These are phyloP conservation scores for Deroplatys truncata DNA, from an alignment of 2,888 invertebrate species.

Conservation along the genomic window DNA sequence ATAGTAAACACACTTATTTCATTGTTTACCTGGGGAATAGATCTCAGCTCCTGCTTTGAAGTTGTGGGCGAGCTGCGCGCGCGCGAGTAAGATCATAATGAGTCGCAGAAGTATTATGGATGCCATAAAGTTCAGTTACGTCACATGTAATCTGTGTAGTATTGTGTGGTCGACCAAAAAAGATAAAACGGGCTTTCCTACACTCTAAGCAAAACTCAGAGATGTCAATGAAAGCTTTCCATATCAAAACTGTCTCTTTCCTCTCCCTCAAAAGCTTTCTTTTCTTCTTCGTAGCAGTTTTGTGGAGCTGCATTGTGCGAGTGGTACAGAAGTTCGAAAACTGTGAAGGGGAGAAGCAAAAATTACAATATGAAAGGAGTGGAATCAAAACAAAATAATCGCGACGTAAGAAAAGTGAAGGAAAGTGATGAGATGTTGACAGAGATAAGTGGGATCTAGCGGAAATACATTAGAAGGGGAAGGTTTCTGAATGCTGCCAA, in stretches of 20 bases:
- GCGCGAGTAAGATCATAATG: too few species aligned
- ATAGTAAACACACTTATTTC: too few species aligned
- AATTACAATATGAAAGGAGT: conserved; percentile 11
- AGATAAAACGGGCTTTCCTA: too few species aligned
- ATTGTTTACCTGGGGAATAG: too few species aligned
- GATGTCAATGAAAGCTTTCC: background rate
- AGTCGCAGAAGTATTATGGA: too few species aligned
- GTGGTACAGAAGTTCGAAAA: background rate
- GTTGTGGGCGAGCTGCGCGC: too few species aligned
- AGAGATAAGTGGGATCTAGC: conserved; percentile 9
- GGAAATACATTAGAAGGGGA: conserved; percentile 8
- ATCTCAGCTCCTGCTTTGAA: too few species aligned
- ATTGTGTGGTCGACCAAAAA: too few species aligned
- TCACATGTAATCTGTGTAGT: too few species aligned
- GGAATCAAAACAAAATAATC: conserved; percentile 1
- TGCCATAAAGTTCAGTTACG: too few species aligned
- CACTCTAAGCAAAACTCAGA: background rate
- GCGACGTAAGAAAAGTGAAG: background rate
- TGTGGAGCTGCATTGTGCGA: background rate
- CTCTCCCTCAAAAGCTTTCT: background rate
- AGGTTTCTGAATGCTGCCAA: background rate
- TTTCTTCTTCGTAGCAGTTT: background rate
- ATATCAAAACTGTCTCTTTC: background rate
- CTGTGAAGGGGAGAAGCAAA: background rate
- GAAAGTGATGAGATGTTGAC: conserved; percentile 13